A percentile compares a stretch with the other conserved stretches of the same genome.
Conservation (phyloP, 2,797 vertebrate species). For the Cossypha heuglini region DNA sequence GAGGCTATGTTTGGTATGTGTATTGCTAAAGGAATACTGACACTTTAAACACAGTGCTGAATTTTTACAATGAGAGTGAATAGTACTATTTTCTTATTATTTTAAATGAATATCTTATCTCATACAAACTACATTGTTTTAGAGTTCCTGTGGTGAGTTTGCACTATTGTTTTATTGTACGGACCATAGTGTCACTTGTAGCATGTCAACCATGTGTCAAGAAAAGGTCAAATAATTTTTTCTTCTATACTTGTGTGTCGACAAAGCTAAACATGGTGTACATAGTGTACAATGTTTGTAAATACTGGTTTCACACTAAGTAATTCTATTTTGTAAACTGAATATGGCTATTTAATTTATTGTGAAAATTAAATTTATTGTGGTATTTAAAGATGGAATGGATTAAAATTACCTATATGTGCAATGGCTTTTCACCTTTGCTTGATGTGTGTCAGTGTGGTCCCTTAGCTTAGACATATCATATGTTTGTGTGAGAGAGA, state of each 20-base stretch:
- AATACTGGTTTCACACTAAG: conserved; percentile 84
- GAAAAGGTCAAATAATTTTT: conserved; percentile 59
- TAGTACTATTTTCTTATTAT: conserved; percentile 79
- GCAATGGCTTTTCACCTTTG: conserved; percentile 44
- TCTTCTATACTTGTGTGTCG: conserved; percentile 65
- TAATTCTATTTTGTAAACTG: conserved; percentile 86
- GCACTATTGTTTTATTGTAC: conserved; percentile 77
- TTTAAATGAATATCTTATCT: conserved; percentile 71
- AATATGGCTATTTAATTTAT: conserved; percentile 86
- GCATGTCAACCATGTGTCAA: conserved; percentile 74
- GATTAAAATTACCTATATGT: conserved; percentile 82
- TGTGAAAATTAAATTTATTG: conserved; percentile 85
- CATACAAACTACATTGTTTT: conserved; percentile 66
- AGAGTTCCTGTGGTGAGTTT: conserved; percentile 79
- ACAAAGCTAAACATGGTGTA: conserved; percentile 75
- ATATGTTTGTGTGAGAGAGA: background rate
- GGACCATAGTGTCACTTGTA: conserved; percentile 69
- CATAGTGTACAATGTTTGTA: conserved; percentile 82
- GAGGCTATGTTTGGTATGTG: conserved; percentile 31
- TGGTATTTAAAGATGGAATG: conserved; percentile 84
- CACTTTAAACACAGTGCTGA: conserved; percentile 61
- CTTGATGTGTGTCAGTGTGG: background rate
- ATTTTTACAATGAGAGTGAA: conserved; percentile 69
- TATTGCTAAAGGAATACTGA: conserved; percentile 69
- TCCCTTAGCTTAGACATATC: background rate